phyloP scores from a whole-genome alignment of 2,888 invertebrate species.

The Crocallis elinguaria region DNA sequence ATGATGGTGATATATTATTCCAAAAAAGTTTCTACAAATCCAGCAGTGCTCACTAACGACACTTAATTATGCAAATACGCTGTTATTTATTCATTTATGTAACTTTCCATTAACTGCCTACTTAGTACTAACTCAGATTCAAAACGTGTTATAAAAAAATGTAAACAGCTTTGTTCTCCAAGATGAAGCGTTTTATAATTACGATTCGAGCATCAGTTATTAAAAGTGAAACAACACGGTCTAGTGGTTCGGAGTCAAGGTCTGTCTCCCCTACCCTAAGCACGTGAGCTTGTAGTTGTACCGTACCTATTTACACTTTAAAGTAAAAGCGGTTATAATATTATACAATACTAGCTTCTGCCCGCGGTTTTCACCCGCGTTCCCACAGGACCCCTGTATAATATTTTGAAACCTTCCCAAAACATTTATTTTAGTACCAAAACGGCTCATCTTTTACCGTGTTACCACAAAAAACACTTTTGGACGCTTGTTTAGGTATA shows the following conservation, averaged over 20 bases:
- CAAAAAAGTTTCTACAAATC: too few species aligned
- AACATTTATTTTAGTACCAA: background rate
- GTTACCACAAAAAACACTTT: too few species aligned
- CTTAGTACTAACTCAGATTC: background rate
- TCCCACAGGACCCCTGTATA: too few species aligned
- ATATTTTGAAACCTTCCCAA: too few species aligned
- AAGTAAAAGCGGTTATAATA: background rate
- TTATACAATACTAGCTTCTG: too few species aligned
- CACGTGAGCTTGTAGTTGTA: constrained; percentile 23
- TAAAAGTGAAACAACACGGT: constrained; percentile 64
- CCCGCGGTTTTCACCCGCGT: too few species aligned
- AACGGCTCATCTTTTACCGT: too few species aligned
- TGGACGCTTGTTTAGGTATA: background rate
- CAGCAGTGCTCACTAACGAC: too few species aligned
- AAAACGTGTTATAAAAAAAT: constrained; percentile 12
- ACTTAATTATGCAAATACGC: too few species aligned
- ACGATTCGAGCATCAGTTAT: constrained; percentile 48
- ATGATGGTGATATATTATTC: too few species aligned
- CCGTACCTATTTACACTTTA: background rate
- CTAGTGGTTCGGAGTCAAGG: constrained; percentile 70
- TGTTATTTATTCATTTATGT: too few species aligned
- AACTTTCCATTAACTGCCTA: background rate
- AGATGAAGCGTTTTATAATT: constrained; percentile 35
- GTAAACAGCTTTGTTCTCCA: constrained; percentile 12
- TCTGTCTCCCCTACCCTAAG: constrained; percentile 57